Conservation (phyloP, 64 coral and sea anemone genomes). For the Montipora efflorescens region DNA sequence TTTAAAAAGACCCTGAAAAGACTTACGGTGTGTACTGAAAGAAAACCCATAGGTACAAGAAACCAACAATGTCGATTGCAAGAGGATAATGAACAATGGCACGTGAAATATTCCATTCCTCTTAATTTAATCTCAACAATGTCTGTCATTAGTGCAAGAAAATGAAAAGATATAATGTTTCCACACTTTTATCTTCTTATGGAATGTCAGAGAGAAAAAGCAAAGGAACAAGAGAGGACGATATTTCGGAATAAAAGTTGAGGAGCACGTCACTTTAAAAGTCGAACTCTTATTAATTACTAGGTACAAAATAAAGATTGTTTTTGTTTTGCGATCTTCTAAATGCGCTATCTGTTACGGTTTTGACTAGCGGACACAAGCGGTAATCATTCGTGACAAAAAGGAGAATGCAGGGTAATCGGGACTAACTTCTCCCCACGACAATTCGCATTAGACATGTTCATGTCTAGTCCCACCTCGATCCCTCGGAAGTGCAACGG, state of each 20-base stretch:
- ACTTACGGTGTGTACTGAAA: neutral
- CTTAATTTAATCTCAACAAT: neutral
- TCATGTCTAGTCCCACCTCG: neutral
- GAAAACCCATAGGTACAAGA: neutral
- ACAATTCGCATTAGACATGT: conserved; percentile 2
- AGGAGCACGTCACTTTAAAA: neutral
- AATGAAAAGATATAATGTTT: conserved; percentile 25
- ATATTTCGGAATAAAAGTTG: neutral
- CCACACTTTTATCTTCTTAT: neutral
- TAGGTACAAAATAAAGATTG: no score
- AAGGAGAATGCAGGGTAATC: neutral
- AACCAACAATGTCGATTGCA: neutral
- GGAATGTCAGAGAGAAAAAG: neutral
- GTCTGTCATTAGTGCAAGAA: neutral
- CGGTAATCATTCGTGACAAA: conserved; percentile 44
- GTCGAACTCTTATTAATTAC: neutral
- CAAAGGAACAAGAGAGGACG: neutral
- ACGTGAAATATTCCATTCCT: neutral
- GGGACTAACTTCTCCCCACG: neutral
- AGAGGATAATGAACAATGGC: neutral
- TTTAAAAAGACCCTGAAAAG: neutral
- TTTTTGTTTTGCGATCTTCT: neutral
- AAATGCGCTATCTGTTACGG: neutral
- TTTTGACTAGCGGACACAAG: neutral
- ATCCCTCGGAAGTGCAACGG: no score